These are phyloP conservation scores for Hemithea aestivaria DNA, from an alignment of 2,888 invertebrate species.

Conservation along the genomic window DNA sequence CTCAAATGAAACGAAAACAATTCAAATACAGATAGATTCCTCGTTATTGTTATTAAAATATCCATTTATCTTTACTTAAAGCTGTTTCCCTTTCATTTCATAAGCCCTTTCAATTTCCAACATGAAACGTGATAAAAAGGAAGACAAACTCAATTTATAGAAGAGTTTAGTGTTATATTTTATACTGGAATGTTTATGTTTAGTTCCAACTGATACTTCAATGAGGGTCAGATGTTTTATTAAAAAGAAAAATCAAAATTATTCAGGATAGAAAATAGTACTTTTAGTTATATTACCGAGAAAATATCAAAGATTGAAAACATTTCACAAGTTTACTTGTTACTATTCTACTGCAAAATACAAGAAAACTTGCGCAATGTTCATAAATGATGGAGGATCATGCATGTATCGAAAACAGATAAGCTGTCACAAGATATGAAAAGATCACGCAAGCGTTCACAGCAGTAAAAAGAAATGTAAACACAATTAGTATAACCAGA, in stretches of 20 bases:
- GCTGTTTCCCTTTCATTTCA: not conserved
- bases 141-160: too few species aligned
- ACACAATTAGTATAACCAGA: conserved; percentile 49
- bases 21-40: conserved; percentile 2
- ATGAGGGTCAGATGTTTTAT: not conserved
- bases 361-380: conserved; percentile 47
- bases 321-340: conserved; percentile 36
- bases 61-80: conserved; percentile 7
- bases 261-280: not conserved
- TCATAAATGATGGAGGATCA: conserved; percentile 30
- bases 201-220: too few species aligned
- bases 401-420: conserved; percentile 48
- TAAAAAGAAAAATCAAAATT: conserved; percentile 13
- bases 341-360: conserved; percentile 9
- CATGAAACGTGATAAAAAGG: too few species aligned
- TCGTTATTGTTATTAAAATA: too few species aligned
- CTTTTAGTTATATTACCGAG: not conserved
- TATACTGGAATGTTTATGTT: too few species aligned
- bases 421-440: conserved; percentile 47
- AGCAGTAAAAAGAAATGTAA: conserved; percentile 36
- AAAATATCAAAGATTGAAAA: conserved; percentile 7
- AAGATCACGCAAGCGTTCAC: conserved; percentile 42
- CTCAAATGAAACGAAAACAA: conserved; percentile 15
- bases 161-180: too few species aligned
- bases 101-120: not conserved